Percentiles rank a stretch among this genome's conserved stretches.
Conservation (phyloP, 2,113 vertebrate genomes). For the Onychorhynchus coronatus region DNA sequence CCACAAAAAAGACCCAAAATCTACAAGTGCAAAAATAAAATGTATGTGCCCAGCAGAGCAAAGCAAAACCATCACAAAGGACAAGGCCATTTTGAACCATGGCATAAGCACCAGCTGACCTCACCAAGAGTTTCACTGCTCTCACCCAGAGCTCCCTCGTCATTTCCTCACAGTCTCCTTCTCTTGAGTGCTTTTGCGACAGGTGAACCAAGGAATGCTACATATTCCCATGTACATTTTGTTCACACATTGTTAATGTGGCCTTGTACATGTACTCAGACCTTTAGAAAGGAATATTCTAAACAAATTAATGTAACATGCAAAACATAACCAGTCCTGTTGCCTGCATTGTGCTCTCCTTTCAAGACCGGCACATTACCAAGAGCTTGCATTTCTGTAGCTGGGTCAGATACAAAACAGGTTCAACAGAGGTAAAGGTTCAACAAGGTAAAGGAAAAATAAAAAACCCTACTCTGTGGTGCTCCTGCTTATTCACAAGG, state of each 20-base stretch:
- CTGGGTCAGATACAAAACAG: neutral
- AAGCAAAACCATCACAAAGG: neutral
- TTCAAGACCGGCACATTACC: neutral
- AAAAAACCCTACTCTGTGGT: neutral
- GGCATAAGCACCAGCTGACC: neutral
- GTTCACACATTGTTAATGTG: neutral
- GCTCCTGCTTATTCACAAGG: neutral
- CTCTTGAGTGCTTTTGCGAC: neutral
- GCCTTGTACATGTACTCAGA: neutral
- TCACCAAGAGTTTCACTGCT: neutral
- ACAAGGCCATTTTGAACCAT: neutral
- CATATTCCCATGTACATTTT: neutral
- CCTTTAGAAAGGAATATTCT: neutral
- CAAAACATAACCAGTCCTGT: neutral
- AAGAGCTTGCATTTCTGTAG: neutral
- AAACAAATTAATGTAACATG: neutral
- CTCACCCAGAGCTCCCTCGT: neutral
- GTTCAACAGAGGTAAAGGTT: neutral
- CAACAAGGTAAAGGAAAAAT: neutral
- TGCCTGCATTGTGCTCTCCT: neutral
- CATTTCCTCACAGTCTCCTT: neutral
- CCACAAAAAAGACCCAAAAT: neutral
- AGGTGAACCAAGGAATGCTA: neutral
- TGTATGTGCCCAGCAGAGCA: neutral
- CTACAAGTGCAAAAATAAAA: fast-evolving